Percentiles rank a stretch among this genome's conserved stretches.
Evolutionary conservation across 1,140 invertebrate genomes (phyloP).

Genomic region (Heliconius himera): DNA sequence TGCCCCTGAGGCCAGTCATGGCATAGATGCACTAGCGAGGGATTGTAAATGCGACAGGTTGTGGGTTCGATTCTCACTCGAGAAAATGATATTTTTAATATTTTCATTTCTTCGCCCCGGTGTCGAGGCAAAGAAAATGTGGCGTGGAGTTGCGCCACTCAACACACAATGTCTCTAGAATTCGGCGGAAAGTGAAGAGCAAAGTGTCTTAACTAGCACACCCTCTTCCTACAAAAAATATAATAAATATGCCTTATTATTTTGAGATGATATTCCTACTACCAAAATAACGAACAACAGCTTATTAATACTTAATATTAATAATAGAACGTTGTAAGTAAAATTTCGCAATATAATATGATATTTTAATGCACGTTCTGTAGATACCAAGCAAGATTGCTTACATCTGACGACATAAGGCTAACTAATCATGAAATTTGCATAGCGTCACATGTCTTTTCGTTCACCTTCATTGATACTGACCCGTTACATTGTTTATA

Average conservation of each 20-base stretch:
- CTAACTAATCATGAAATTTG: conserved; percentile 33
- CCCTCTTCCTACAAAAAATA: neutral
- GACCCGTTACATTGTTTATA: neutral
- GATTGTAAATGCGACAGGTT: neutral
- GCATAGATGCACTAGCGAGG: neutral
- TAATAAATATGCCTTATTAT: neutral
- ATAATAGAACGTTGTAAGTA: neutral
- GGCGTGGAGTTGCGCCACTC: neutral
- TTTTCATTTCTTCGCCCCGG: neutral
- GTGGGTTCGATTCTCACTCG: neutral
- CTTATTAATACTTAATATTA: neutral
- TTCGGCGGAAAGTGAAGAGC: neutral
- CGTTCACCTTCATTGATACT: conserved; percentile 16
- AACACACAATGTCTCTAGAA: neutral
- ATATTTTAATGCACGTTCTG: conserved; percentile 12
- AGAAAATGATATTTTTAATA: neutral
- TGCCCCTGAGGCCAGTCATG: too few relatives aligned
- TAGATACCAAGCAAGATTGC: conserved; percentile 19
- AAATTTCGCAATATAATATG: conserved; percentile 12
- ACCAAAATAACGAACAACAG: neutral
- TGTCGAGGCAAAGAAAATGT: neutral
- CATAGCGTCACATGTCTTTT: conserved; percentile 24
- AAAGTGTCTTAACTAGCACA: neutral
- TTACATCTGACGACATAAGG: conserved; percentile 26
- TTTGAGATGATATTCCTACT: too few relatives aligned